Evolutionary conservation across 2,797 vertebrate genomes (phyloP).

Genomic region (Mus spretus): DNA sequence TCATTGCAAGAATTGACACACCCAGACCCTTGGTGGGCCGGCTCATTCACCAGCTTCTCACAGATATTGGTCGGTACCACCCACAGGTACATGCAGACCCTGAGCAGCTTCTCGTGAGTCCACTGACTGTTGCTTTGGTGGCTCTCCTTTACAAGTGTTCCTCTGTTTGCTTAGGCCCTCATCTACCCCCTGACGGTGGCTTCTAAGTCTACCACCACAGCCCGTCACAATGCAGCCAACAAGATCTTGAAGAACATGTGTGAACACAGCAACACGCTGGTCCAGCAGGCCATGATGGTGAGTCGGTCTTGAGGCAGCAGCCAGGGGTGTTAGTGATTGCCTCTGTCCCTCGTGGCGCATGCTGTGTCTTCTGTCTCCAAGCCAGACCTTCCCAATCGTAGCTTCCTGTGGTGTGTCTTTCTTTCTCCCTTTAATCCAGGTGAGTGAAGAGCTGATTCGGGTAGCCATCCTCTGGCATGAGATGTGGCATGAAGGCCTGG

Average conservation of each 20-base stretch:
- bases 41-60: slow-evolving; percentile 98
- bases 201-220: slow-evolving; percentile 98
- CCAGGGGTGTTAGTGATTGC: accelerated
- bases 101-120: neutral
- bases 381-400: neutral
- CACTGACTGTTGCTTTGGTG: neutral
- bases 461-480: slow-evolving; percentile 99
- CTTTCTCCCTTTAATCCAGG: slow-evolving; percentile 87
- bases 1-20: slow-evolving; percentile 98
- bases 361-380: neutral
- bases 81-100: slow-evolving; percentile 92
- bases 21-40: slow-evolving; percentile 97
- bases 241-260: slow-evolving; percentile 99
- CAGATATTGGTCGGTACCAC: slow-evolving; percentile 98
- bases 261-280: slow-evolving; percentile 98
- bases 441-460: slow-evolving; percentile 98
- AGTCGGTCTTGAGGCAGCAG: slow-evolving; percentile 85
- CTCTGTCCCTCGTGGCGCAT: neutral
- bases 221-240: slow-evolving; percentile 98
- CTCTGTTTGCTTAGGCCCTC: slow-evolving; percentile 92
- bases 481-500: slow-evolving; percentile 99
- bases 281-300: slow-evolving; percentile 99
- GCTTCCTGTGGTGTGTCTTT: neutral
- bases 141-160: slow-evolving; percentile 31
- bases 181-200: slow-evolving; percentile 99